Evolutionary conservation across 2,113 vertebrate species (phyloP), one percentile per base, ranked within the genome.

Genomic region (Ceyx margarethae): DNA sequence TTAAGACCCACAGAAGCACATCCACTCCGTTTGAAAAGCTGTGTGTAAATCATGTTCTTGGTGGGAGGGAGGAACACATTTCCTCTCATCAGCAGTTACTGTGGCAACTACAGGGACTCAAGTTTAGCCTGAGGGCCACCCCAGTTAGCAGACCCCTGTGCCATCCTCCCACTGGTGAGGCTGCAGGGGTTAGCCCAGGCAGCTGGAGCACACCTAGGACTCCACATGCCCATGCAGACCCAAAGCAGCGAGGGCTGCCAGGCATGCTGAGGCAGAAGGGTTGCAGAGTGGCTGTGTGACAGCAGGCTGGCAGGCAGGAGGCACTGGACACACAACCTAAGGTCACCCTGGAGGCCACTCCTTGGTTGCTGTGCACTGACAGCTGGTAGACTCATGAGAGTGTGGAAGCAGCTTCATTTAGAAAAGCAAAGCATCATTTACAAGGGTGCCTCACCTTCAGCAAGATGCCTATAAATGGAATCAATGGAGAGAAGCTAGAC

Each of bases 361-460:
- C 51, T 82, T 54, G 2, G 0, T 85, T 77, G 46, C 60, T 62
- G 13, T 17, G 33, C 72, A 57, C 1, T 65, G 84, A 75, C 71
- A 80, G 75, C 73, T 56, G 62, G 62, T 57, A 87, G 58, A 66
- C n/a, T 51, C 42, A 33, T 8, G 22, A 56, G 43, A 71, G 23
- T 9, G 3, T 46, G 64, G 48, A 37, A 88, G 53, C n/a, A 78
- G 64, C 51, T 90, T 74, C 68, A 65, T 83, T 94, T 91, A 28
- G 60, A 85, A 85, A 62, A 84, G 69, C 57, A 60, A 87, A 90
- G 69, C 28, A 68, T 31, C 43, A 37, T 87, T 92, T 89, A 84
- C 85, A 91, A 81, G 72, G 54, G 11, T 92, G 89, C 43, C 85
- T 95, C 68, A 91, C 90, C 93, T 86, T 67, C 83, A 81, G 43